Conservation (phyloP, 1,140 invertebrate genomes). For the Ridgeia piscesae region DNA sequence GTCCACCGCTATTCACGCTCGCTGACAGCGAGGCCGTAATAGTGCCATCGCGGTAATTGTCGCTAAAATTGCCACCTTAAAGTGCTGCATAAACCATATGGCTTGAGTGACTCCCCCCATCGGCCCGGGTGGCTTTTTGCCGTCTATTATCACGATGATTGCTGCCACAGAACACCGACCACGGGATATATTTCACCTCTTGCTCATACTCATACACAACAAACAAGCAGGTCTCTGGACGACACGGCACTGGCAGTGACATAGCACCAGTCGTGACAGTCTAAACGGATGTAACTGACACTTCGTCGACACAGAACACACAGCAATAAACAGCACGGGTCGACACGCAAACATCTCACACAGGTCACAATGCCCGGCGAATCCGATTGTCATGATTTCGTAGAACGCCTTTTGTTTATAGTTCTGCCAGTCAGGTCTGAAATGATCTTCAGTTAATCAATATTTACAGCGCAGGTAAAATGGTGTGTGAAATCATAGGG, state of each 20-base stretch:
- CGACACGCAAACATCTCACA: not conserved
- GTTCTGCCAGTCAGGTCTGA: not conserved
- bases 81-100: not conserved
- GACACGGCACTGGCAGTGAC: not conserved
- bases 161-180: not conserved
- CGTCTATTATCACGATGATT: not conserved
- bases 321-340: not conserved
- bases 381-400: not conserved
- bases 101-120: not conserved
- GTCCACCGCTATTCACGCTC: not conserved
- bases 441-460: not conserved
- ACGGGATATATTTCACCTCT: not conserved
- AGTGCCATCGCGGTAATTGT: not conserved
- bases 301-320: not conserved
- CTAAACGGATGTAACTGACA: not conserved
- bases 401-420: not conserved
- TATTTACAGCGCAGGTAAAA: not conserved
- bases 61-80: not conserved
- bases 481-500: not conserved
- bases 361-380: not conserved
- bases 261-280: not conserved
- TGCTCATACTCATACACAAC: not conserved
- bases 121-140: not conserved
- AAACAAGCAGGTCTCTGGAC: not conserved
- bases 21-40: not conserved